Evolutionary conservation across 2,113 vertebrate genomes (phyloP).

Genomic region (Stigmatopora nigra): DNA sequence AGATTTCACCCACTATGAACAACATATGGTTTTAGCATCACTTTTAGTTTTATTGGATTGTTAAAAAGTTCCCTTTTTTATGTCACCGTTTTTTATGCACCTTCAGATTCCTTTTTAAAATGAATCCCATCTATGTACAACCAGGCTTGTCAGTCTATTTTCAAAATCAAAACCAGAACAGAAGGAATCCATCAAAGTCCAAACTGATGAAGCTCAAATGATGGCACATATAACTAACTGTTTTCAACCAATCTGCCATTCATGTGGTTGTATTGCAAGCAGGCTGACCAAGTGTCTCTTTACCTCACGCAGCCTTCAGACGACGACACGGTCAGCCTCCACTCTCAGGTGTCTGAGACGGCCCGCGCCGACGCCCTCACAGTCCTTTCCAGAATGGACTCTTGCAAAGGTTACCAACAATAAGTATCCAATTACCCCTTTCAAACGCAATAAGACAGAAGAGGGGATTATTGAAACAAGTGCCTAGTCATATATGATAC

Average conservation of each 20-base stretch:
- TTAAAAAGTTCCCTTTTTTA: no score
- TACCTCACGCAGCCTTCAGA: conserved; percentile 83
- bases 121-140: neutral
- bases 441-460: conserved; percentile 54
- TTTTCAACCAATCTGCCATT: neutral
- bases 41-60: no score
- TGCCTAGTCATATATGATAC: conserved; percentile 45
- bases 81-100: no score
- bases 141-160: neutral
- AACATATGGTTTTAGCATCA: no score
- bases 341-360: conserved; percentile 95
- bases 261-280: neutral
- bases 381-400: conserved; percentile 79
- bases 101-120: neutral
- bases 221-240: neutral
- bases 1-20: no score
- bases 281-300: neutral
- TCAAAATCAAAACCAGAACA: neutral
- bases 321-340: conserved; percentile 94
- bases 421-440: conserved; percentile 54
- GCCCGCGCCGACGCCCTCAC: conserved; percentile 80
- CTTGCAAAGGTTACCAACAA: conserved; percentile 81
- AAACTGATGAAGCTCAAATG: neutral
- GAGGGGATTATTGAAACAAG: conserved; percentile 52
- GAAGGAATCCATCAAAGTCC: neutral